A percentile compares a stretch with the other conserved stretches of the same genome.
Evolutionary conservation across 2,888 invertebrate species (phyloP).

Genomic region (Volucella bombylans): DNA sequence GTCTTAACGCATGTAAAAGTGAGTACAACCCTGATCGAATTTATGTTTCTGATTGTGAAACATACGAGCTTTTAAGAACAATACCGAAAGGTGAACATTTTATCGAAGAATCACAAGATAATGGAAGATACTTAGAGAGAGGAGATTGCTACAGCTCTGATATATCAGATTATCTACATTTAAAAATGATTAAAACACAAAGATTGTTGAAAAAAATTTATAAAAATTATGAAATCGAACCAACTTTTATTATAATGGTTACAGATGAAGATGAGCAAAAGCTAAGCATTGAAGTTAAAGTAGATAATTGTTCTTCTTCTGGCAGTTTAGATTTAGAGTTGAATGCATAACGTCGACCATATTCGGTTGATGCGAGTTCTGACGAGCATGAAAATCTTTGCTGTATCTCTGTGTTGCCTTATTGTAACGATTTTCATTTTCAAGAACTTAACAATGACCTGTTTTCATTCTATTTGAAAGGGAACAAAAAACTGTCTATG

Average conservation of each 20-base stretch:
- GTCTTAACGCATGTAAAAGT: not conserved
- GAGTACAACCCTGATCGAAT: not conserved
- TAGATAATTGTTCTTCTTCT: not conserved
- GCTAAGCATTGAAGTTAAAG: not conserved
- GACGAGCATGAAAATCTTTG: not conserved
- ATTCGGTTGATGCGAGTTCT: not conserved
- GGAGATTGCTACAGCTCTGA: not conserved
- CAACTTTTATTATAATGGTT: not conserved
- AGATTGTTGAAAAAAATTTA: not conserved
- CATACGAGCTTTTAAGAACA: not conserved
- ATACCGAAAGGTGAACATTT: not conserved
- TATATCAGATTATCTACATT: not conserved
- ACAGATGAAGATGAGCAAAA: not conserved
- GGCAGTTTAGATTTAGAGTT: not conserved
- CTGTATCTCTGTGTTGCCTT: not conserved
- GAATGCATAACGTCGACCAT: not conserved
- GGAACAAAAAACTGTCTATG: not conserved
- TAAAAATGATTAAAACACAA: not conserved
- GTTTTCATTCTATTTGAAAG: not conserved
- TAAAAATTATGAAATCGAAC: not conserved
- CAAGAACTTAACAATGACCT: not conserved
- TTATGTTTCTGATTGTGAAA: not conserved
- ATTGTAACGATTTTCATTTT: not conserved
- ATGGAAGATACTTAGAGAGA: not conserved
- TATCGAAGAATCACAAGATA: not conserved